Base-by-base conservation (phyloP, 2,113 vertebrate species). In the Falcunculus frontatus region DNA sequence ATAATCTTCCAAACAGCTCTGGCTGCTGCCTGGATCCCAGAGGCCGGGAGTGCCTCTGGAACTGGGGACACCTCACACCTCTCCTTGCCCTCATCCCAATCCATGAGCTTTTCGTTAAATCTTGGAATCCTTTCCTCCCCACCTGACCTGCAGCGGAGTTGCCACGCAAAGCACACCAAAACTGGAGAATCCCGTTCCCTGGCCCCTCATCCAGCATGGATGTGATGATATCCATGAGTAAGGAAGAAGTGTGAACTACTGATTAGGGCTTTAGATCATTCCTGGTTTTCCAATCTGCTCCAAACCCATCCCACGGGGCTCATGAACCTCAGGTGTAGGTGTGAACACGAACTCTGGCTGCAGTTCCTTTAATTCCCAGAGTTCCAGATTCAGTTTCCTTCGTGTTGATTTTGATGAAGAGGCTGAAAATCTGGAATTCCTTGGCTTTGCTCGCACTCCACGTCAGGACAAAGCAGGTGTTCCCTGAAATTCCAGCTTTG, bases 261-360 rank as follows among this genome's bases (percentile, higher is more conserved):
- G 39, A 21, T 69, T 13, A 73, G 22, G 17, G 46, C 10, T 92
- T 74, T 65, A 1, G 18, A 11, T 30, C 75, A 42, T 90, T 69
- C 59, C 74, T 29, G 32, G 2, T 72, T 56, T 83, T 91, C 69
- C 57, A 35, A 23, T 17, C 44, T 55, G 13, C 35, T 5, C 26
- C 0, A 33, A n/a, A 35, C 11, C 22, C 32, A 0, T 60, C 83
- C 63, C 42, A 2, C 3, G 3, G 10, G 73, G 35, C 52, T 8
- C 19, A 1, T 7, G 50, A 44, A 2, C 46, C 17, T 35, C 6
- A 88, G 59, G n/a, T 73, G 73, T 9, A 27, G 83, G 52, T 59
- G 80, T 63, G 89, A 91, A 80, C 44, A 76, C 39, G 26, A 90
- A 39, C 25, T 7, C 59, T 80, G 67, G 33, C 63, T 60, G 30